Conservation (phyloP, 2,797 vertebrate genomes). For the Helicolenus hilgendorfi region DNA sequence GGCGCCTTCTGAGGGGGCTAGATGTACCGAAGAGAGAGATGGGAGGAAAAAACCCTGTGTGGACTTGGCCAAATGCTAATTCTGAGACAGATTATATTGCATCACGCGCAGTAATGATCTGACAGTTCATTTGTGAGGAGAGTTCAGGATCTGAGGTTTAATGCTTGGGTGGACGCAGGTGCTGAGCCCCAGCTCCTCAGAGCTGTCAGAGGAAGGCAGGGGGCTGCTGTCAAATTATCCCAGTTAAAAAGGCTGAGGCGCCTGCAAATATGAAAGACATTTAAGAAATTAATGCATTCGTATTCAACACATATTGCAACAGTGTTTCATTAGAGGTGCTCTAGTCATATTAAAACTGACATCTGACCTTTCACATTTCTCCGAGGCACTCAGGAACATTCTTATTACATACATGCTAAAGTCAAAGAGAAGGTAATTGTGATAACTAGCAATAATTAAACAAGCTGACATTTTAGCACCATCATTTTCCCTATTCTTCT, state of each 20-base stretch:
- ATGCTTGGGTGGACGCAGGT: slow-evolving; percentile 96
- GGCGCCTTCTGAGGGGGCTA: slow-evolving; percentile 93
- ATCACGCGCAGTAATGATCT: slow-evolving; percentile 99
- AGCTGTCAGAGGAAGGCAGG: slow-evolving; percentile 92
- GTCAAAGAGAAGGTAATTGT: slow-evolving; percentile 92
- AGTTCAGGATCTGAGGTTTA: slow-evolving; percentile 96
- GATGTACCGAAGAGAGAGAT: slow-evolving; percentile 77
- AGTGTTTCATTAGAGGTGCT: slow-evolving; percentile 91
- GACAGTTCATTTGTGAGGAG: slow-evolving; percentile 99
- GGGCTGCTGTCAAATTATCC: slow-evolving; percentile 95
- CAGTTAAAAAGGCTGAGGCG: slow-evolving; percentile 90
- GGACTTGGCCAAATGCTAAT: slow-evolving; percentile 97
- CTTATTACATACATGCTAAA: slow-evolving; percentile 91
- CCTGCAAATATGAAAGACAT: slow-evolving; percentile 91
- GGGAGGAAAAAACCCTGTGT: slow-evolving; percentile 86
- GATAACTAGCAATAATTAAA: slow-evolving; percentile 93
- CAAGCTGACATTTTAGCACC: slow-evolving; percentile 86
- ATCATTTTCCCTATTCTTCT: slow-evolving; percentile 61
- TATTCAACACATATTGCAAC: slow-evolving; percentile 93
- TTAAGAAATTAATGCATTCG: slow-evolving; percentile 94
- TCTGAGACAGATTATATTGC: slow-evolving; percentile 99
- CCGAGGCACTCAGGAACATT: slow-evolving; percentile 82
- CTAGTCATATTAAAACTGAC: slow-evolving; percentile 93
- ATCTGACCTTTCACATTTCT: slow-evolving; percentile 93
- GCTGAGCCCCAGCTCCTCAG: slow-evolving; percentile 90